A percentile compares a stretch with the other conserved stretches of the same genome.
Evolutionary conservation across 64 coral and sea anemone genomes (phyloP).

Genomic region (Exaiptasia diaphana): DNA sequence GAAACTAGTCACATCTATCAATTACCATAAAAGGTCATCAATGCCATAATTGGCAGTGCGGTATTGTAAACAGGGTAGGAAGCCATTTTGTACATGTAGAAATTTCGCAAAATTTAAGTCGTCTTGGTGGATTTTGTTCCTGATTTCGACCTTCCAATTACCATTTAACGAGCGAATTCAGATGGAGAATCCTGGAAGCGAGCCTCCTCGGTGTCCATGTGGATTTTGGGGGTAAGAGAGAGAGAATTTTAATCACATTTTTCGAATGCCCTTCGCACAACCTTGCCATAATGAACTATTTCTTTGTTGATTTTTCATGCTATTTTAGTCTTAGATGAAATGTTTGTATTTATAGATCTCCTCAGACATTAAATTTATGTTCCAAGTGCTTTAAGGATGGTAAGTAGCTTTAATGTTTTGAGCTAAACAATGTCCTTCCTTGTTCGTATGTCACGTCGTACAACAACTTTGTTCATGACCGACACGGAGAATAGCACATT

Average conservation of each 20-base stretch:
- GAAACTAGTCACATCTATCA: neutral
- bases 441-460: no score
- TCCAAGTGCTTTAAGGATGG: constrained; percentile 92
- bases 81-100: neutral
- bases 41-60: neutral
- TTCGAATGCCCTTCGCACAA: neutral
- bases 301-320: no score
- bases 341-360: constrained; percentile 43
- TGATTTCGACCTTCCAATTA: no score
- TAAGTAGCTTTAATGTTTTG: constrained; percentile 8
- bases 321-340: no score
- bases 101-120: neutral
- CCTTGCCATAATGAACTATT: no score
- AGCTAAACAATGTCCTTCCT: no score
- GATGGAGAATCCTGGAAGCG: constrained; percentile 79
- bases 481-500: no score
- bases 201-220: constrained; percentile 77
- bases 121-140: no score
- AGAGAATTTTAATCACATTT: neutral
- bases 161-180: neutral
- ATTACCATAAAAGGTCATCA: constrained; percentile 5
- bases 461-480: no score
- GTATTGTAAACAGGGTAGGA: constrained; percentile 23
- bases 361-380: constrained; percentile 88
- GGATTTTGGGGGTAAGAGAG: constrained; percentile 85